Evolutionary conservation across 2,797 vertebrate species (phyloP).

Genomic region (Semaprochilodus insignis): DNA sequence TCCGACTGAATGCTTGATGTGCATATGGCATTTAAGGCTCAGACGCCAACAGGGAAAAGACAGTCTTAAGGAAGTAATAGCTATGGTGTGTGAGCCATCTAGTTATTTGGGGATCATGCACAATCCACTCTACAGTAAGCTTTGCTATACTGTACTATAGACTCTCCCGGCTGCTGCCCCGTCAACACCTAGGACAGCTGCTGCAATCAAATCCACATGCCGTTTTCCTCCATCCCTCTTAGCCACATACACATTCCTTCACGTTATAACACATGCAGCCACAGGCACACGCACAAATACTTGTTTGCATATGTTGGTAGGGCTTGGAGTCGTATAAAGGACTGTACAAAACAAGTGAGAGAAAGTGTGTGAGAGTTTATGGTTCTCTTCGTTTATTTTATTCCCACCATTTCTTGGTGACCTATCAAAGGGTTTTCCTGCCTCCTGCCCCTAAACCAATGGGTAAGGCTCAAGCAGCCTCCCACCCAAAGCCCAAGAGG

Average conservation of each 20-base stretch:
- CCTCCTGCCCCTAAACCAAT: too few relatives aligned
- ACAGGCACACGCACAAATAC: slow-evolving; percentile 33
- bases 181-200: slow-evolving; percentile 38
- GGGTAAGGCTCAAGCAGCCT: too few relatives aligned
- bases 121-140: slow-evolving; percentile 25
- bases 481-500: too few relatives aligned
- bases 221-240: not conserved
- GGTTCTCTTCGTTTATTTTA: too few relatives aligned
- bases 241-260: slow-evolving; percentile 21
- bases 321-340: not conserved
- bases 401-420: too few relatives aligned
- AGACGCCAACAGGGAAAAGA: not conserved
- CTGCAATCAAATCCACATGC: slow-evolving; percentile 45
- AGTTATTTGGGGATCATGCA: not conserved
- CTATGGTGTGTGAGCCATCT: slow-evolving; percentile 13
- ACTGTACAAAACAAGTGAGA: not conserved
- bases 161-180: slow-evolving; percentile 43
- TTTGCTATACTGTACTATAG: slow-evolving; percentile 7
- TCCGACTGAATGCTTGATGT: not conserved
- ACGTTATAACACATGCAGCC: slow-evolving; percentile 2
- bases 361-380: too few relatives aligned
- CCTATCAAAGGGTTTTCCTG: too few relatives aligned
- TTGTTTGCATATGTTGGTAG: not conserved
- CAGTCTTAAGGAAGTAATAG: not conserved
- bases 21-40: not conserved